Evolutionary conservation across 2,888 invertebrate genomes (phyloP).

Genomic region (Ophion ellenae): DNA sequence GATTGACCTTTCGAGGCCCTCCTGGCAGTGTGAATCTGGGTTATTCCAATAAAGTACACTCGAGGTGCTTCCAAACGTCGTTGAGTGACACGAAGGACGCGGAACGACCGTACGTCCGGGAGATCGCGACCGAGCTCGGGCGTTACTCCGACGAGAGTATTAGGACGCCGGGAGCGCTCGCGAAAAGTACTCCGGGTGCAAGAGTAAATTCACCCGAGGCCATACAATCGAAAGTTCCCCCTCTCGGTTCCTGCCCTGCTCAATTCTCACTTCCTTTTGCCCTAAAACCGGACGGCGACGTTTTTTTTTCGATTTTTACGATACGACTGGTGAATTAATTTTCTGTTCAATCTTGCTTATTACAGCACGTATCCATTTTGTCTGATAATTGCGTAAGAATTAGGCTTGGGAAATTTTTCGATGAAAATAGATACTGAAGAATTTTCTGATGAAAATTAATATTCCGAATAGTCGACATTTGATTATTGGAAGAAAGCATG

Average conservation of each 20-base stretch:
- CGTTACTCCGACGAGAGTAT: slow-evolving; percentile 6
- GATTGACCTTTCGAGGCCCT: slow-evolving; percentile 29
- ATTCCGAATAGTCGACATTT: too few relatives aligned
- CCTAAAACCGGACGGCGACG: slow-evolving; percentile 3
- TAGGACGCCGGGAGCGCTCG: slow-evolving; percentile 1
- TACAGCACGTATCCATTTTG: too few relatives aligned
- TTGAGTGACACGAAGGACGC: slow-evolving; percentile 71
- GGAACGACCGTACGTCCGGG: slow-evolving; percentile 17
- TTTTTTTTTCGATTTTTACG: neutral
- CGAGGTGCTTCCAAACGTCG: slow-evolving; percentile 78
- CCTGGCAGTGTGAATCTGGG: slow-evolving; percentile 72
- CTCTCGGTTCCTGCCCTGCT: slow-evolving; percentile 53
- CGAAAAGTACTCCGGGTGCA: slow-evolving; percentile 9
- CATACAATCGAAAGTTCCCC: slow-evolving; percentile 30
- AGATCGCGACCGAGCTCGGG: slow-evolving; percentile 32
- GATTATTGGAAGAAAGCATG: too few relatives aligned
- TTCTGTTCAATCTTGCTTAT: too few relatives aligned
- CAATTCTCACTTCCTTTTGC: slow-evolving; percentile 42
- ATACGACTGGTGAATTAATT: neutral
- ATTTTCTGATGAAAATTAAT: too few relatives aligned
- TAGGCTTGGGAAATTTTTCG: too few relatives aligned
- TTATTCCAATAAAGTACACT: slow-evolving; percentile 80
- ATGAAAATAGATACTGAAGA: too few relatives aligned
- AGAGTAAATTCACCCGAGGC: slow-evolving; percentile 28
- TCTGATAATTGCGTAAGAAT: too few relatives aligned